Percentiles rank a stretch among this genome's conserved stretches.
These are phyloP conservation scores for Ephydatia muelleri DNA, from an alignment of 37 sponge, comb jelly and placozoan species.

Conservation along the genomic window DNA sequence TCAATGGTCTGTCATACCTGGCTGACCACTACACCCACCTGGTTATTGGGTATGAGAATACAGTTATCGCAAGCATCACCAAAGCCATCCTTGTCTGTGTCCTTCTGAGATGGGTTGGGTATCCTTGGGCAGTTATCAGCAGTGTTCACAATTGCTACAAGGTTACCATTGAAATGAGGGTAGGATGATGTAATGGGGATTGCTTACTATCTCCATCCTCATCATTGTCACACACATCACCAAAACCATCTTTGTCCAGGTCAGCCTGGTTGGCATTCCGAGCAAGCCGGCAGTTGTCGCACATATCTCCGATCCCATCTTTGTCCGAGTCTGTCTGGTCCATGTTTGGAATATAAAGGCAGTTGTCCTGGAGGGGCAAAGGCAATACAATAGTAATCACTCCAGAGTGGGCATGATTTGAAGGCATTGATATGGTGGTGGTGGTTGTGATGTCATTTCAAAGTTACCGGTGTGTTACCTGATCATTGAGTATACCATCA, in stretches of 20 bases:
- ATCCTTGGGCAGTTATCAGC: constrained; percentile 72
- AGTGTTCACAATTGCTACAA: constrained; percentile 39
- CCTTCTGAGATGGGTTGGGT: constrained; percentile 54
- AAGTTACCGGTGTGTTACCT: constrained; percentile 5
- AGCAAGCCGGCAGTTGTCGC: constrained; percentile 81
- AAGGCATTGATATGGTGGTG: not conserved
- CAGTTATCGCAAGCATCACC: constrained; percentile 94
- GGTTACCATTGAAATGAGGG: not conserved
- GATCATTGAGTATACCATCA: constrained; percentile 65
- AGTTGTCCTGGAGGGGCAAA: constrained; percentile 60
- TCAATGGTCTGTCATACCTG: not conserved
- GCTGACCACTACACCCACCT: constrained; percentile 38
- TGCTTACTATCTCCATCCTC: constrained; percentile 78
- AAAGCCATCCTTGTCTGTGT: constrained; percentile 75
- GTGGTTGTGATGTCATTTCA: not conserved
- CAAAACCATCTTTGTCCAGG: constrained; percentile 69
- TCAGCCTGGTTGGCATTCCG: constrained; percentile 73
- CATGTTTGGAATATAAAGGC: constrained; percentile 42
- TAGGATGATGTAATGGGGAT: not conserved
- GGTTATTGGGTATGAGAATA: constrained; percentile 32
- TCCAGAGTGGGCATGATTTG: not conserved
- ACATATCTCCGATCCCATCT: constrained; percentile 80
- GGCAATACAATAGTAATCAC: not conserved
- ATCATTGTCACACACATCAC: constrained; percentile 85
- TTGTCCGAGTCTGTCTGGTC: constrained; percentile 70